Percentiles rank a stretch among this genome's conserved stretches.
Evolutionary conservation across 2,797 vertebrate genomes (phyloP).

Genomic region (Gymnoscopelus braueri): DNA sequence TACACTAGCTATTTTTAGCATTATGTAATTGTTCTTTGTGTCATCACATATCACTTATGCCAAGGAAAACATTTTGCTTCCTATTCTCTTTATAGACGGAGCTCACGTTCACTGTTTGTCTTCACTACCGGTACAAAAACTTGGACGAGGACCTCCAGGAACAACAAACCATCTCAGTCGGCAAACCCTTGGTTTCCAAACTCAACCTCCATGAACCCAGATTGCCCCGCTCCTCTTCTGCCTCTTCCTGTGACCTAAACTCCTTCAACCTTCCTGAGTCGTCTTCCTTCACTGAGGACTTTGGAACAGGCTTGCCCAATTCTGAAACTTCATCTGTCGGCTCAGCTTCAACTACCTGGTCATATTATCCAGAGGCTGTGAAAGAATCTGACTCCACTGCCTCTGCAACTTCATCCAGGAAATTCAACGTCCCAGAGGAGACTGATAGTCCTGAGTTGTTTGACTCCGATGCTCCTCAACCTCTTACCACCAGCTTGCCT

Average conservation of each 20-base stretch:
- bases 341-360: slow-evolving; percentile 49
- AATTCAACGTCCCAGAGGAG: slow-evolving; percentile 81
- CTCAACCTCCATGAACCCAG: slow-evolving; percentile 83
- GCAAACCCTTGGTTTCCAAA: slow-evolving; percentile 89
- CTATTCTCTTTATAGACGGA: slow-evolving; percentile 75
- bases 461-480: slow-evolving; percentile 39
- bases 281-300: slow-evolving; percentile 56
- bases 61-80: slow-evolving; percentile 2
- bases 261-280: slow-evolving; percentile 50
- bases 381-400: slow-evolving; percentile 1
- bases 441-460: slow-evolving; percentile 63
- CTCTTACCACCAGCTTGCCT: slow-evolving; percentile 63
- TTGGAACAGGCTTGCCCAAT: background rate
- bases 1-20: background rate
- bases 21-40: background rate
- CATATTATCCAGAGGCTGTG: slow-evolving; percentile 28
- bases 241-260: slow-evolving; percentile 47
- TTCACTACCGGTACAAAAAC: slow-evolving; percentile 83
- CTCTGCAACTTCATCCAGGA: slow-evolving; percentile 29
- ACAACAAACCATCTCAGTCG: slow-evolving; percentile 73
- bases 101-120: slow-evolving; percentile 83
- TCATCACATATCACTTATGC: too few relatives aligned
- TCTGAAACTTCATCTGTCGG: slow-evolving; percentile 47
- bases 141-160: slow-evolving; percentile 87
- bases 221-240: slow-evolving; percentile 19